Percentiles rank a stretch among this genome's conserved stretches.
Evolutionary conservation across 2,888 invertebrate species (phyloP).

Genomic region (Antheraea assamensis): DNA sequence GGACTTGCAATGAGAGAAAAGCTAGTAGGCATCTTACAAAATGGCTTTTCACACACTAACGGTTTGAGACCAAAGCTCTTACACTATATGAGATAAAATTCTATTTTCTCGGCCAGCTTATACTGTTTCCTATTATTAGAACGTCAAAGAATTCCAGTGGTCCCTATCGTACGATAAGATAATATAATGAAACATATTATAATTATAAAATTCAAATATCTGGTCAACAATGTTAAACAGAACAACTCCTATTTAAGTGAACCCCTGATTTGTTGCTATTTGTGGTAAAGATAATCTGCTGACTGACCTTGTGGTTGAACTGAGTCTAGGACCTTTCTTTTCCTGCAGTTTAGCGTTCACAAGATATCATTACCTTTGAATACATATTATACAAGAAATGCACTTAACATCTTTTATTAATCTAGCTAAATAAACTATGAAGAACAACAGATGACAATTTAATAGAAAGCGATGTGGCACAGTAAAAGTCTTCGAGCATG

Average conservation of each 20-base stretch:
- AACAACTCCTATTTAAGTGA: background rate
- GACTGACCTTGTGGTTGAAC: background rate
- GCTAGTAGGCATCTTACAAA: constrained; percentile 15
- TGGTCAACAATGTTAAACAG: no score
- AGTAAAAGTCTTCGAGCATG: no score
- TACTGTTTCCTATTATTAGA: background rate
- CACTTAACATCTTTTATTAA: no score
- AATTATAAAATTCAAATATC: background rate
- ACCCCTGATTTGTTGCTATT: background rate
- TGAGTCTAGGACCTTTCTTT: no score
- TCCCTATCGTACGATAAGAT: background rate
- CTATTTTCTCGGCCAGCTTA: constrained; percentile 2
- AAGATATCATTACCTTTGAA: no score
- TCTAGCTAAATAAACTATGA: no score
- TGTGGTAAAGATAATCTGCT: no score
- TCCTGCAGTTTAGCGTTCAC: no score
- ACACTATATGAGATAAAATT: constrained; percentile 6
- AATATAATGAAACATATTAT: background rate
- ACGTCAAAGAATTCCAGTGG: background rate
- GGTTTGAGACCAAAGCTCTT: constrained; percentile 10
- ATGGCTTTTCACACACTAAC: constrained; percentile 16
- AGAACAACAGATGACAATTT: no score
- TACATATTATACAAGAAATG: no score
- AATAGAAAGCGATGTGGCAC: no score
- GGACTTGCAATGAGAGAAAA: background rate